Evolutionary conservation across 2,888 invertebrate genomes (phyloP).

Genomic region (Plebejus argus): DNA sequence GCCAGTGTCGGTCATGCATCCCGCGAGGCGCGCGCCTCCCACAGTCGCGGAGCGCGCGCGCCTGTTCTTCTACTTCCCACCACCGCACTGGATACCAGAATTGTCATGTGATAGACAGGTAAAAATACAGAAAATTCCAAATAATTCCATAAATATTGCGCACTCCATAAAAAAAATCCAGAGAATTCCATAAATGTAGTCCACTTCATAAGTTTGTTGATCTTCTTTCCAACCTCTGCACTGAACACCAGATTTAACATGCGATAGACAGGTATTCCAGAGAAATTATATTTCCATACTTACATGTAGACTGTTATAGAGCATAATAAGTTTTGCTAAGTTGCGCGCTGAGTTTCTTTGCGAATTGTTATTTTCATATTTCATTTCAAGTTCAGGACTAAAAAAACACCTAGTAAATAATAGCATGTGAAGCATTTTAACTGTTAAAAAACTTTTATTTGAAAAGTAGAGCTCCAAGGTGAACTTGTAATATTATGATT

Average conservation of each 20-base stretch:
- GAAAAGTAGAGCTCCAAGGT: background rate
- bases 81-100: conserved; percentile 31
- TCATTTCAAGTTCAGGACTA: background rate
- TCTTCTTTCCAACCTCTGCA: too few species aligned
- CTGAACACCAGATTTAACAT: too few species aligned
- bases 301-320: too few species aligned
- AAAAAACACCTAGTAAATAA: background rate
- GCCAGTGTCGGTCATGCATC: conserved; percentile 33
- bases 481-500: background rate
- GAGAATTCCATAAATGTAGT: background rate
- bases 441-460: background rate
- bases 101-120: conserved; percentile 26
- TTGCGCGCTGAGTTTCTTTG: background rate
- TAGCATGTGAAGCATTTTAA: background rate
- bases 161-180: too few species aligned
- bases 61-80: conserved; percentile 30
- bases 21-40: conserved; percentile 37
- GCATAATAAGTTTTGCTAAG: background rate
- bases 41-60: conserved; percentile 37
- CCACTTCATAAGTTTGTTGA: too few species aligned
- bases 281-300: too few species aligned
- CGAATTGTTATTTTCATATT: background rate
- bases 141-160: too few species aligned
- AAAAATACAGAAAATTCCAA: background rate
- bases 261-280: too few species aligned